Base-by-base conservation (phyloP, 2,113 vertebrate species). In the Aspidoscelis tigris region DNA sequence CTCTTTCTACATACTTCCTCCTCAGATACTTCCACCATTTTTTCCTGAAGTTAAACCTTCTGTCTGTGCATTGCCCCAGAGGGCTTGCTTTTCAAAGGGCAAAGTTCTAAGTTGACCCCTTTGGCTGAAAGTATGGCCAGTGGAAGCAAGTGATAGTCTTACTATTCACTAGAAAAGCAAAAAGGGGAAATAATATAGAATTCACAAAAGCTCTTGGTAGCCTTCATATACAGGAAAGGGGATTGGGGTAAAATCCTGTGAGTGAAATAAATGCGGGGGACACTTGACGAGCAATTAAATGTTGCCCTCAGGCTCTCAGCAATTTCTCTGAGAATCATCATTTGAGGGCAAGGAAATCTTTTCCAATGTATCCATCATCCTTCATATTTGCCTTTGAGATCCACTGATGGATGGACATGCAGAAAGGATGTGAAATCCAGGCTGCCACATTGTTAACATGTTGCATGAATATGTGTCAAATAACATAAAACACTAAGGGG, bases 211-310 rank as follows among this genome's bases (percentile, higher is more conserved):
- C 7, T 88, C 72, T 39, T 84, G 71, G 2, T 20, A 81, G 4
- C 21, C 80, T n/a, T 53, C n/a, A 39, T 26, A 53, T n/a, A 68
- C 68, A 83, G 41, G 47, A 71, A 81, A 71, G 64, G 64, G 77
- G 82, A 79, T 86, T 80, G 47, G 68, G 85, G 84, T 87, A 83
- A 55, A 2, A 84, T 79, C 83, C 83, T 26, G 26, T 61, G 66
- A 68, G 11, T 26, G 26, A 76, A n/a, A 74, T 75, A 73, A 33
- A 61, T 20, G 75, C 83, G 79, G 75, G 69, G 77, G 7, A 24
- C 64, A 84, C 86, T 86, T 26, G n/a, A 72, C 11, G 85, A 82
- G 76, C 85, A 86, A 89, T 91, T 92, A 91, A 91, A 85, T 64
- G 2, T 0, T 89, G 75, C 71, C 88, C 87, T 0, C 2, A 88